These are phyloP conservation scores for Nebria brevicollis DNA, from an alignment of 2,888 invertebrate genomes.

Conservation along the genomic window DNA sequence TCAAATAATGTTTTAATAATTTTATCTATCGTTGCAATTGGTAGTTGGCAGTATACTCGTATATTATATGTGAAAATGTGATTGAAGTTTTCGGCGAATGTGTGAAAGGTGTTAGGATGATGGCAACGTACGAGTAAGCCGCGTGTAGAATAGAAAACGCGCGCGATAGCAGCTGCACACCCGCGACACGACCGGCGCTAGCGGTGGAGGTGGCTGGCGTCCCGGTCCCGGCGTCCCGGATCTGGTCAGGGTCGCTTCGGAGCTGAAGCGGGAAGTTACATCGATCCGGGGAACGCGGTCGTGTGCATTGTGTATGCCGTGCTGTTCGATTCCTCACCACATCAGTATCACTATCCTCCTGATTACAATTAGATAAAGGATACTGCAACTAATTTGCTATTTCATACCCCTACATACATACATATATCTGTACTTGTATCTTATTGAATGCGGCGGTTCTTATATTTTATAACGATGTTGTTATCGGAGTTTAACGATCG, in stretches of 20 bases:
- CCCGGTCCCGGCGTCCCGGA: slow-evolving; percentile 12
- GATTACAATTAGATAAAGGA: not conserved
- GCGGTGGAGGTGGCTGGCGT: not conserved
- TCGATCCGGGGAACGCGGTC: slow-evolving; percentile 10
- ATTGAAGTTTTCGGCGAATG: no score
- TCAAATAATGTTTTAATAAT: no score
- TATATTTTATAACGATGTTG: not conserved
- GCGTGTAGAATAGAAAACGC: no score
- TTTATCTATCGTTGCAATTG: no score
- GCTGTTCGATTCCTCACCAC: not conserved
- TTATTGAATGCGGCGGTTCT: not conserved
- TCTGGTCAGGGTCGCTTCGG: slow-evolving; percentile 16
- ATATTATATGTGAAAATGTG: no score
- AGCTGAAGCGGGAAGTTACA: slow-evolving; percentile 8
- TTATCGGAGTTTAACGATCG: not conserved
- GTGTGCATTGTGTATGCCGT: slow-evolving; percentile 12
- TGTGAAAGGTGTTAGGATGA: no score
- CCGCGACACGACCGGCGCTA: not conserved
- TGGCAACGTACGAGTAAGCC: no score
- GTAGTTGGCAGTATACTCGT: no score
- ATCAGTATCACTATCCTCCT: not conserved
- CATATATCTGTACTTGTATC: not conserved
- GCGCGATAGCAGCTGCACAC: not conserved
- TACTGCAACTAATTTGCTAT: not conserved
- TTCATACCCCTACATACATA: no score